Percentiles rank a stretch among this genome's conserved stretches.
Evolutionary conservation across 2,113 vertebrate species (phyloP).

Genomic region (Malurus alboscapulatus): DNA sequence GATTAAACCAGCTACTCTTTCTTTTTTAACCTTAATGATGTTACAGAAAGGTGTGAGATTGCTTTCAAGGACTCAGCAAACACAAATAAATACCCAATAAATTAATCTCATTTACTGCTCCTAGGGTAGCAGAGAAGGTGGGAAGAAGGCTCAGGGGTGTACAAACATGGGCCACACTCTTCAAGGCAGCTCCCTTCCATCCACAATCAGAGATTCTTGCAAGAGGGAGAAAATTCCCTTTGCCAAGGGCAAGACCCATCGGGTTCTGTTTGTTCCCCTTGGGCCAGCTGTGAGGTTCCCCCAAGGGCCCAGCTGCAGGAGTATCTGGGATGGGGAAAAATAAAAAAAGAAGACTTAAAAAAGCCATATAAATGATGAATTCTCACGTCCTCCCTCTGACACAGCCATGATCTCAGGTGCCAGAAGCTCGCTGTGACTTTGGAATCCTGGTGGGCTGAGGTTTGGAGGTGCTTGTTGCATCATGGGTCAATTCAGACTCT

Average conservation of each 20-base stretch:
- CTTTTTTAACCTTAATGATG: background rate
- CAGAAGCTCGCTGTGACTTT: background rate
- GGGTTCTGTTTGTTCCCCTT: no score
- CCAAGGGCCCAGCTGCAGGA: no score
- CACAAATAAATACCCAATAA: no score
- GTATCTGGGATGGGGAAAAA: no score
- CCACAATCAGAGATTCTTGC: background rate
- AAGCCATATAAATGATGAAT: background rate
- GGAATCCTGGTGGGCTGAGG: background rate
- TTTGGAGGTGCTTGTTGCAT: background rate
- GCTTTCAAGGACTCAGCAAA: background rate
- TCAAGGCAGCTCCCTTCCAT: background rate
- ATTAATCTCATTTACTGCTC: rapidly evolving
- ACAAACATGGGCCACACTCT: background rate
- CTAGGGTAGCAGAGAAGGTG: background rate
- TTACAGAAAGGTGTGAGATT: background rate
- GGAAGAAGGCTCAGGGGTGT: background rate
- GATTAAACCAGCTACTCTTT: background rate
- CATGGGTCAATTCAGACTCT: no score
- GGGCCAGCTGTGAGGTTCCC: rapidly evolving
- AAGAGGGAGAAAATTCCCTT: background rate
- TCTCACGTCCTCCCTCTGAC: background rate
- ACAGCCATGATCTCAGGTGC: no score
- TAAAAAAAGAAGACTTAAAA: background rate
- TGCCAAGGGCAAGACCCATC: background rate